Percentiles rank a stretch among this genome's conserved stretches.
These are phyloP conservation scores for Cydia pomonella DNA, from an alignment of 1,140 invertebrate species.

Conservation along the genomic window DNA sequence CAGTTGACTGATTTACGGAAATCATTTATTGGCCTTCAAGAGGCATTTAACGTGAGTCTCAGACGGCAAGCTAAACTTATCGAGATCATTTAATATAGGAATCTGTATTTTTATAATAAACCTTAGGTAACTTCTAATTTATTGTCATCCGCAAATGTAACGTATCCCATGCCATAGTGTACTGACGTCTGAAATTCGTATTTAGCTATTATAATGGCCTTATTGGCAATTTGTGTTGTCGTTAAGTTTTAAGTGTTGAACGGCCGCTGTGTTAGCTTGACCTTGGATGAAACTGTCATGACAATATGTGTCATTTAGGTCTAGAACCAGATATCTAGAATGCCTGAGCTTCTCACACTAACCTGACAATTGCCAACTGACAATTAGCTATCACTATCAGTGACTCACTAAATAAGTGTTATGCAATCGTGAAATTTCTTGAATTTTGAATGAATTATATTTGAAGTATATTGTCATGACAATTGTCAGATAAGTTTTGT, in stretches of 20 bases:
- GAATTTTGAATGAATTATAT: neutral
- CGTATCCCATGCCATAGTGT: conserved; percentile 58
- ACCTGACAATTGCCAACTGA: neutral
- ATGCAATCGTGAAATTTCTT: too few relatives aligned
- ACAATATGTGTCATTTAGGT: neutral
- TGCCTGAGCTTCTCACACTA: neutral
- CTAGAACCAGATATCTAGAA: too few relatives aligned
- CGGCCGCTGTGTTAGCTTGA: neutral
- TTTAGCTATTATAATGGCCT: conserved; percentile 57
- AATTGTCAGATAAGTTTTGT: neutral
- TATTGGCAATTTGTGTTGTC: conserved; percentile 65
- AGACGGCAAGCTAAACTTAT: conserved; percentile 73
- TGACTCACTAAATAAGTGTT: too few relatives aligned
- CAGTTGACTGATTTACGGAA: conserved; percentile 41
- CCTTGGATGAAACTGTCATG: neutral
- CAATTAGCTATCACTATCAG: neutral
- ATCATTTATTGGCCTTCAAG: conserved; percentile 55
- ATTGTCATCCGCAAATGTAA: conserved; percentile 52
- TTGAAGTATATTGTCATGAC: neutral
- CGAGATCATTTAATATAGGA: conserved; percentile 75
- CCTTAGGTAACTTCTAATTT: conserved; percentile 64
- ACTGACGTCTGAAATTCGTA: conserved; percentile 46
- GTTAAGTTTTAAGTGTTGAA: conserved; percentile 55
- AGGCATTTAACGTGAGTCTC: conserved; percentile 74
- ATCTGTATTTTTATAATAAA: conserved; percentile 78